phyloP scores from a whole-genome alignment of 1,140 invertebrate species.

The Diploscapter pachys region DNA sequence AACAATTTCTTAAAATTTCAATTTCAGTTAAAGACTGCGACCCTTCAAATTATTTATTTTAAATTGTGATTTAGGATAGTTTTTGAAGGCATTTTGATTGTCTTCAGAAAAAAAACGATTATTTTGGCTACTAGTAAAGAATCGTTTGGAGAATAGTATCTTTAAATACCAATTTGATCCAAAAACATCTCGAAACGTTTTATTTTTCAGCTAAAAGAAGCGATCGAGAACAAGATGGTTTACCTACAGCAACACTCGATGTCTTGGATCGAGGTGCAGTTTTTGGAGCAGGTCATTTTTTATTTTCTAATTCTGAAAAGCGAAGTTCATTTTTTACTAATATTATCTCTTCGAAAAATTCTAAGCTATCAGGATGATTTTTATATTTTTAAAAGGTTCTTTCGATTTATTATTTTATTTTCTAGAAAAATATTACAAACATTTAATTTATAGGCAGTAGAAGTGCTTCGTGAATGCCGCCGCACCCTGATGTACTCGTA shows the following conservation, averaged over 20 bases:
- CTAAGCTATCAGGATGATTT: too few relatives aligned
- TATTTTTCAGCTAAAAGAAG: constrained; percentile 22
- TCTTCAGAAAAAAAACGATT: constrained; percentile 87
- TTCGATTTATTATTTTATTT: too few relatives aligned
- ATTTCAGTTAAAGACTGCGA: too few relatives aligned
- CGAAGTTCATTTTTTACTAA: too few relatives aligned
- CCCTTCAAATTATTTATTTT: too few relatives aligned
- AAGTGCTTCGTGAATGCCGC: constrained; percentile 91
- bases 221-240: neutral
- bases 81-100: constrained; percentile 71
- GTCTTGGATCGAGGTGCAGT: constrained; percentile 69
- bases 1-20: too few relatives aligned
- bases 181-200: neutral
- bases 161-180: constrained; percentile 83
- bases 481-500: constrained; percentile 98
- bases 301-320: too few relatives aligned
- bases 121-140: constrained; percentile 98
- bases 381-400: too few relatives aligned
- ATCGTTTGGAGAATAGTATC: constrained; percentile 95
- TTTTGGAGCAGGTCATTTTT: constrained; percentile 68
- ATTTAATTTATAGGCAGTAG: constrained; percentile 74
- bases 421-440: too few relatives aligned
- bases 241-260: neutral
- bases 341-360: too few relatives aligned
- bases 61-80: too few relatives aligned